Percentiles rank a stretch among this genome's conserved stretches.
These are phyloP conservation scores for Chionoecetes opilio DNA, from an alignment of 1,140 invertebrate genomes.

Conservation along the genomic window DNA sequence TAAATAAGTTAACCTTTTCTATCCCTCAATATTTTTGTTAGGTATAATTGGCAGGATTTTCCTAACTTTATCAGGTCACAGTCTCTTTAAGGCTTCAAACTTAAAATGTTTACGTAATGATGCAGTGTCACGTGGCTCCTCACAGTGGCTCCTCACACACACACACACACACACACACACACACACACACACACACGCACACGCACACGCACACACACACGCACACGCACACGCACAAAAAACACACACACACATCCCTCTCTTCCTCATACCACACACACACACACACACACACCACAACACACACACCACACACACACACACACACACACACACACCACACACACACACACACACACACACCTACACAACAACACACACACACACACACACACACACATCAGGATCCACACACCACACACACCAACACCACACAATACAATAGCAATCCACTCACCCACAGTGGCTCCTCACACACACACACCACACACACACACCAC, in stretches of 20 bases:
- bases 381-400: no score
- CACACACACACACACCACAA: slow-evolving; percentile 18
- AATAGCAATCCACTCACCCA: no score
- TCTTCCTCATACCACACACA: no score
- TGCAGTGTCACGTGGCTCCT: not conserved
- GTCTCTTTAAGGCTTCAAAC: not conserved
- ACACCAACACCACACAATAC: slow-evolving; percentile 1
- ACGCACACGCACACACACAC: no score
- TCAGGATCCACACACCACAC: not conserved
- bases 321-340: slow-evolving; percentile 27
- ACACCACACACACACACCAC: slow-evolving; percentile 2
- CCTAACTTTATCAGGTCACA: no score
- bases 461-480: slow-evolving; percentile 24
- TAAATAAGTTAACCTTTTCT: not conserved
- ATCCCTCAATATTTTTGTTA: not conserved
- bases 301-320: not conserved
- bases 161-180: no score
- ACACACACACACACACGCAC: no score
- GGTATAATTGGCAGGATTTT: not conserved
- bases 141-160: no score
- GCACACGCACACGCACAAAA: slow-evolving; percentile 3
- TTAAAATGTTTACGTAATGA: not conserved
- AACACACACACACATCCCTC: slow-evolving; percentile 27
- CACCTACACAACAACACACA: no score
- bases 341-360: slow-evolving; percentile 20